Base-by-base conservation (phyloP, 2,113 vertebrate species). In the Xenopus tropicalis region DNA sequence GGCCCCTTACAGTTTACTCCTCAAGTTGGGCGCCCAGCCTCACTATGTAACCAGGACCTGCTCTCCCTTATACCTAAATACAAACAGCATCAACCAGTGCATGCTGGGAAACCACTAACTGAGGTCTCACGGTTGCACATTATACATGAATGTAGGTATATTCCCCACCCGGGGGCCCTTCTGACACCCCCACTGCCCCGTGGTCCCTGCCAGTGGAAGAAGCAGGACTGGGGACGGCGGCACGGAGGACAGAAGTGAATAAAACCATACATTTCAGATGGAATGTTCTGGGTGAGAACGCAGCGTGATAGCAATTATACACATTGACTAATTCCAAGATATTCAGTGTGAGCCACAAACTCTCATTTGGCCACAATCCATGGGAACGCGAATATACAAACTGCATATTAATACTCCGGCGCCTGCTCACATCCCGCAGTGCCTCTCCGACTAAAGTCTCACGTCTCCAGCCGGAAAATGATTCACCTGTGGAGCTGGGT, bases 361-460 rank as follows among this genome's bases (percentile, higher is more conserved):
- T 69, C 72, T 69, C 56, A 75, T 68, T 75, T 75, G 72, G 72
- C 72, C 72, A 75, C 72, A 69, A 75, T 69, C 72, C 72, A 75
- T 43, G 46, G 48, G 65, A 75, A 75, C 54, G 72, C 62, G 72
- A 75, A 75, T 69, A 75, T 75, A 59, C 58, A 75, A 75, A 75
- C 72, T 75, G 72, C 72, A 75, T 75, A 67, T 69, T 75, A 75
- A 75, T 75, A 69, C 58, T 75, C 66, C 72, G 65, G 56, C 67
- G n/a, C n/a, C n/a, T n/a, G 61, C 65, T 74, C 66, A 67, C 42
- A 61, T 67, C 37, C 42, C 44, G 51, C 44, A 24, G 46, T 72
- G 16, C 70, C 11, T 43, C 52, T 54, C 46, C 1, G 46, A 48
- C 46, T 14, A 3, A 48, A 48, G 12, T 13, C 46, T 48, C 12